phyloP scores from a whole-genome alignment of 2,888 invertebrate species.

The Drosophila neonasuta region DNA sequence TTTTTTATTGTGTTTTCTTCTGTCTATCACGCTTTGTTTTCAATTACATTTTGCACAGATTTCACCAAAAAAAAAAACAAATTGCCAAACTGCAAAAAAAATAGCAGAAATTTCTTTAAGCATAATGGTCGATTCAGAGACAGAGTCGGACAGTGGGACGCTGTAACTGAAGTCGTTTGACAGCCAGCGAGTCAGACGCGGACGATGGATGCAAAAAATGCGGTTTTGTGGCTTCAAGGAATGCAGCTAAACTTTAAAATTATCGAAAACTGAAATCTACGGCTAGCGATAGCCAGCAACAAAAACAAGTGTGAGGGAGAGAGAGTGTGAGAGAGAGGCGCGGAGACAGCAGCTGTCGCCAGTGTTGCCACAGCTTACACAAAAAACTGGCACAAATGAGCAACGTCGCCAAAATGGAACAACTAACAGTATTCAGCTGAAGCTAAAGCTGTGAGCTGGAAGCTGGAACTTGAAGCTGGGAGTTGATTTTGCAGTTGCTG shows the following conservation, averaged over 20 bases:
- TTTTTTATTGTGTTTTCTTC: constrained; percentile 17
- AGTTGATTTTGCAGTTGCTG: constrained; percentile 22
- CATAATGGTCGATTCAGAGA: constrained; percentile 30
- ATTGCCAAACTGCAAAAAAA: constrained; percentile 38
- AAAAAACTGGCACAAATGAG: constrained; percentile 74
- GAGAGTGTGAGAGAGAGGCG: not conserved
- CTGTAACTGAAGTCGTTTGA: constrained; percentile 39
- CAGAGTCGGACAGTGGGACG: constrained; percentile 18
- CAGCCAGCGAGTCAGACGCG: constrained; percentile 25
- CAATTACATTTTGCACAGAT: constrained; percentile 66
- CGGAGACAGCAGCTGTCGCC: constrained; percentile 20
- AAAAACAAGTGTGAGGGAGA: not conserved
- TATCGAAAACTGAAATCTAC: constrained; percentile 66
- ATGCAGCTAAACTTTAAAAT: constrained; percentile 62
- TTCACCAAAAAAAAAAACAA: constrained; percentile 58
- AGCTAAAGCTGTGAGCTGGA: constrained; percentile 15
- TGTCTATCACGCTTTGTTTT: constrained; percentile 55
- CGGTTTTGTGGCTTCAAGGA: constrained; percentile 70
- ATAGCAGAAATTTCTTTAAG: constrained; percentile 55
- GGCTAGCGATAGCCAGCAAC: constrained; percentile 31
- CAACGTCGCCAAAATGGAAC: constrained; percentile 68
- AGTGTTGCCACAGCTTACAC: constrained; percentile 31
- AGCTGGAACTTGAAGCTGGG: not conserved
- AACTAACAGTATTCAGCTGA: constrained; percentile 65
- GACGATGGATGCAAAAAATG: constrained; percentile 50